Conservation (phyloP, 2,888 invertebrate genomes). For the Horisme vitalbata region DNA sequence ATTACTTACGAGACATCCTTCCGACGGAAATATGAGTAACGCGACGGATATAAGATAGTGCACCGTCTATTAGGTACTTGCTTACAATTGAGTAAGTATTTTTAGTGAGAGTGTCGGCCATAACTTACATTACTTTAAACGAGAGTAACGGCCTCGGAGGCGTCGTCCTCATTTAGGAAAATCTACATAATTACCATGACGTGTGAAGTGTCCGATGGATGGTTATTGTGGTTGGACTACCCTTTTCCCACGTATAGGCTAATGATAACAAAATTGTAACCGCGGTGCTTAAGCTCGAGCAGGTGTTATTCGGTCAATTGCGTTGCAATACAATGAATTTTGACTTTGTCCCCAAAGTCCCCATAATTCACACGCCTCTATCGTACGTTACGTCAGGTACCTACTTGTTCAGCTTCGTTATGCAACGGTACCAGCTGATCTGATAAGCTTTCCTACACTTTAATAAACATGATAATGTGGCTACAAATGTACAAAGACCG, state of each 20-base stretch:
- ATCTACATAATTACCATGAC: conserved; percentile 36
- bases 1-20: conserved; percentile 55
- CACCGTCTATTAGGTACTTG: conserved; percentile 36
- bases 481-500: conserved; percentile 46
- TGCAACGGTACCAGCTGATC: conserved; percentile 17
- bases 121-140: conserved; percentile 37
- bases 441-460: conserved; percentile 23
- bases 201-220: conserved; percentile 30
- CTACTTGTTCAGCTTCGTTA: conserved; percentile 13
- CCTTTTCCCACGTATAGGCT: conserved; percentile 55
- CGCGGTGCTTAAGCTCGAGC: conserved; percentile 49
- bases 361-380: conserved; percentile 47
- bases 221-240: conserved; percentile 33
- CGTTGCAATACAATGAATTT: conserved; percentile 51
- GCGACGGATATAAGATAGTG: conserved; percentile 47
- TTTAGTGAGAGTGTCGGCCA: conserved; percentile 35
- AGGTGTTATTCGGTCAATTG: conserved; percentile 72
- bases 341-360: conserved; percentile 52
- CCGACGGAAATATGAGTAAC: conserved; percentile 76
- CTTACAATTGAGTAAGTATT: conserved; percentile 44
- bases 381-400: conserved; percentile 24
- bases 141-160: conserved; percentile 33
- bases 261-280: conserved; percentile 54
- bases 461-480: conserved; percentile 24
- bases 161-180: conserved; percentile 35